phyloP scores from a whole-genome alignment of 35 echinoderm and acorn worm genomes.

The Lytechinus variegatus region DNA sequence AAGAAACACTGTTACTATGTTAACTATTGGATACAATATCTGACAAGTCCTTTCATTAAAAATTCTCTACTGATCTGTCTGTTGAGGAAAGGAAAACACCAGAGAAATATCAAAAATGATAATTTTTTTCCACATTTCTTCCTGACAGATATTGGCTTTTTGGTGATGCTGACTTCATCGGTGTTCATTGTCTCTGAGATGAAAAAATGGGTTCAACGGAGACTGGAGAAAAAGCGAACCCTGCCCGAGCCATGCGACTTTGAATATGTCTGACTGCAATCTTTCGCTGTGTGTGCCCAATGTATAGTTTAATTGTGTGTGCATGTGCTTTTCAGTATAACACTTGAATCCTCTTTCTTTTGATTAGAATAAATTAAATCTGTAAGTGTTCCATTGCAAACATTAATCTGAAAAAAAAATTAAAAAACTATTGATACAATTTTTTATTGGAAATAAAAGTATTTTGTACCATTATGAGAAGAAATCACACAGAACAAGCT shows the following conservation, averaged over 20 bases:
- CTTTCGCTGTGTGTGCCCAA: not conserved
- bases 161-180: slow-evolving; percentile 82
- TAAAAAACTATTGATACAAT: not conserved
- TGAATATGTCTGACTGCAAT: slow-evolving; percentile 84
- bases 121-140: not conserved
- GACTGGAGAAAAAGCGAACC: slow-evolving; percentile 52
- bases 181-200: slow-evolving; percentile 93
- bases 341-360: not conserved
- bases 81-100: not conserved
- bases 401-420: not conserved
- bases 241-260: slow-evolving; percentile 72
- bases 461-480: too few species aligned
- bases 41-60: too few species aligned
- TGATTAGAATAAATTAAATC: not conserved
- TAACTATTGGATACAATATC: too few species aligned
- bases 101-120: not conserved
- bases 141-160: slow-evolving; percentile 75
- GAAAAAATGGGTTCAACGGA: slow-evolving; percentile 85
- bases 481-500: too few species aligned
- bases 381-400: not conserved
- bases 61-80: not conserved
- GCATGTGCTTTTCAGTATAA: not conserved
- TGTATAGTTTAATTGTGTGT: not conserved
- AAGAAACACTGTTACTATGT: too few species aligned
- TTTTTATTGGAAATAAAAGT: too few species aligned